These are phyloP conservation scores for Chrysodeixis includens DNA, from an alignment of 2,888 invertebrate species.

Conservation along the genomic window DNA sequence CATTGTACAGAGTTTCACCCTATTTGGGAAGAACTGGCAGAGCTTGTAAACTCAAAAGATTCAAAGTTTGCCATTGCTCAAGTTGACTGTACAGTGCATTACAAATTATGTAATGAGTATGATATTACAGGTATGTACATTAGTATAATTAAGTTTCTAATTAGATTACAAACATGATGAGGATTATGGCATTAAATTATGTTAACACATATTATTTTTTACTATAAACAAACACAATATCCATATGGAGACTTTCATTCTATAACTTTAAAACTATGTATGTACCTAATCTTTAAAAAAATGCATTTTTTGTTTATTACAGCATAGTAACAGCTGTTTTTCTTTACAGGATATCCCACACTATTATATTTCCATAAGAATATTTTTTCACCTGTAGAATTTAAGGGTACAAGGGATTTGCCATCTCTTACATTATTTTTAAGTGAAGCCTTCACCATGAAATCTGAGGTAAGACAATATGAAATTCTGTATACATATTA, in stretches of 20 bases:
- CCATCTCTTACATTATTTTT: conserved; percentile 93
- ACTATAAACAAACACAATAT: no score
- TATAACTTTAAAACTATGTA: no score
- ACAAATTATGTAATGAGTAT: conserved; percentile 91
- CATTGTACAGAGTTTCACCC: conserved; percentile 94
- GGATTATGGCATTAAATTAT: not conserved
- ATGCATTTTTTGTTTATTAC: not conserved
- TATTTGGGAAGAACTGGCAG: conserved; percentile 93
- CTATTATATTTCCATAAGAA: conserved; percentile 93
- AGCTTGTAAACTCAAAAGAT: conserved; percentile 90
- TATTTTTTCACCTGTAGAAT: conserved; percentile 91
- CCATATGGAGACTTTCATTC: no score
- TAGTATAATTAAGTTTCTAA: conserved; percentile 18
- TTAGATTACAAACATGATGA: conserved; percentile 12
- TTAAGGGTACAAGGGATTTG: conserved; percentile 93
- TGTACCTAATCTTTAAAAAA: no score
- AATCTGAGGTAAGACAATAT: conserved; percentile 79
- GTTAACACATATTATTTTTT: no score
- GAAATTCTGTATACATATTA: not conserved
- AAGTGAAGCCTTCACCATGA: conserved; percentile 89
- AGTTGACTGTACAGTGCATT: conserved; percentile 94
- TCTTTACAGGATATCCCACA: conserved; percentile 89
- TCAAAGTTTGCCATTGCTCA: conserved; percentile 92
- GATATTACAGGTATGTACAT: conserved; percentile 91
- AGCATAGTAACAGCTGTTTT: conserved; percentile 10